Percentiles rank a stretch among this genome's conserved stretches.
phyloP scores from a whole-genome alignment of 2,113 vertebrate species.

The Lanius ludovicianus region DNA sequence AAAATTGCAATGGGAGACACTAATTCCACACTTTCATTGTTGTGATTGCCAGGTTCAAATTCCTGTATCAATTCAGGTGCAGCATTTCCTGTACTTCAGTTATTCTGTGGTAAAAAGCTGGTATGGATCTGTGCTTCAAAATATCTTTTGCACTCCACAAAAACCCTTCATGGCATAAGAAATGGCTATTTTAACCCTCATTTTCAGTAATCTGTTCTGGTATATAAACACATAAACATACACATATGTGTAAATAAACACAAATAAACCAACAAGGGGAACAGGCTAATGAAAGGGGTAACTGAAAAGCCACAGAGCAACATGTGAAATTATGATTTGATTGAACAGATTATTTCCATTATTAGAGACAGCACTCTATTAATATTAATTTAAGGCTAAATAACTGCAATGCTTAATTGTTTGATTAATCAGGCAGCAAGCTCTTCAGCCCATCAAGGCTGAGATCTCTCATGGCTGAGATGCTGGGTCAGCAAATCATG shows the following conservation, averaged over 20 bases:
- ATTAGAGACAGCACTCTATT: background rate
- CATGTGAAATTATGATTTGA: background rate
- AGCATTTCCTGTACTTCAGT: rapidly evolving
- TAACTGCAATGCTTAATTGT: background rate
- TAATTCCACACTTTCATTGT: background rate
- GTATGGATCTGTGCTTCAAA: background rate
- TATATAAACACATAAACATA: background rate
- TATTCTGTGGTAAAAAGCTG: background rate
- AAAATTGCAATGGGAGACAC: background rate
- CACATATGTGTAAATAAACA: rapidly evolving
- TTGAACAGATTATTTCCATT: background rate
- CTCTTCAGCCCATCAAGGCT: background rate
- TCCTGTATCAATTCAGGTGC: background rate
- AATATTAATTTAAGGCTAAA: background rate
- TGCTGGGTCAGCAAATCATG: background rate
- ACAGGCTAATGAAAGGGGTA: background rate
- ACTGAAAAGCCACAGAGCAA: background rate
- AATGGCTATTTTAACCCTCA: background rate
- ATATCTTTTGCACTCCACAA: background rate
- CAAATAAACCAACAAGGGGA: background rate
- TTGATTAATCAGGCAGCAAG: background rate
- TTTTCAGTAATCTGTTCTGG: background rate
- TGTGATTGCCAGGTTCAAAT: background rate
- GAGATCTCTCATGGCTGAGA: background rate
- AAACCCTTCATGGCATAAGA: background rate